Evolutionary conservation across 2,113 vertebrate species (phyloP).

Genomic region (Petaurus breviceps): DNA sequence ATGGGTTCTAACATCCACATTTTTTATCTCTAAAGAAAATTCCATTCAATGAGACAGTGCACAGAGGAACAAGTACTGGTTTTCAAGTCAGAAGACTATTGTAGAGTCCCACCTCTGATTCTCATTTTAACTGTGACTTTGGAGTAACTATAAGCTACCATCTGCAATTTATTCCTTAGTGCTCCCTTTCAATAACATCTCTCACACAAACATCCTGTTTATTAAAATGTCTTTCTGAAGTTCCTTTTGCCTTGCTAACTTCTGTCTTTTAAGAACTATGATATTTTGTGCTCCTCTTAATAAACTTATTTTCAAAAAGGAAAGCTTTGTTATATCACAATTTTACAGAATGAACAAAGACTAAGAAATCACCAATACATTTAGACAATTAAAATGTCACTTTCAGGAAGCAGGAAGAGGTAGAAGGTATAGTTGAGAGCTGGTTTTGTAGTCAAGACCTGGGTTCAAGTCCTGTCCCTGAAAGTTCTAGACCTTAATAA

Average conservation of each 20-base stretch:
- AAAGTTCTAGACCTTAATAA: neutral
- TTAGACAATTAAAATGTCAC: neutral
- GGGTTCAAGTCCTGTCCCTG: neutral
- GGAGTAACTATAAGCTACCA: neutral
- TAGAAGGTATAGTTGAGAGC: neutral
- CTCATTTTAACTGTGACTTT: neutral
- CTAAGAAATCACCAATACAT: neutral
- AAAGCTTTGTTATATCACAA: neutral
- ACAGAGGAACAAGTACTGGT: neutral
- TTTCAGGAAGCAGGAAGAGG: neutral
- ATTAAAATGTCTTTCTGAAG: neutral
- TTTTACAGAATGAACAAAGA: neutral
- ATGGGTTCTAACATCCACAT: neutral
- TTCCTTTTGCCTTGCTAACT: neutral
- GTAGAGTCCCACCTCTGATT: neutral
- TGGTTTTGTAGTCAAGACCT: neutral
- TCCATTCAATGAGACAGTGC: neutral
- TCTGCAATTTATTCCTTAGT: neutral
- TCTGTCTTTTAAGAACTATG: neutral
- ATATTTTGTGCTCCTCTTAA: neutral
- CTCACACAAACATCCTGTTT: neutral
- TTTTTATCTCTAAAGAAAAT: neutral
- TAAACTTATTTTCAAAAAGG: neutral
- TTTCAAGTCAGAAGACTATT: neutral
- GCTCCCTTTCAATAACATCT: neutral